Base-by-base conservation (phyloP, 2,888 invertebrate species). In the Drosophila borealis region DNA sequence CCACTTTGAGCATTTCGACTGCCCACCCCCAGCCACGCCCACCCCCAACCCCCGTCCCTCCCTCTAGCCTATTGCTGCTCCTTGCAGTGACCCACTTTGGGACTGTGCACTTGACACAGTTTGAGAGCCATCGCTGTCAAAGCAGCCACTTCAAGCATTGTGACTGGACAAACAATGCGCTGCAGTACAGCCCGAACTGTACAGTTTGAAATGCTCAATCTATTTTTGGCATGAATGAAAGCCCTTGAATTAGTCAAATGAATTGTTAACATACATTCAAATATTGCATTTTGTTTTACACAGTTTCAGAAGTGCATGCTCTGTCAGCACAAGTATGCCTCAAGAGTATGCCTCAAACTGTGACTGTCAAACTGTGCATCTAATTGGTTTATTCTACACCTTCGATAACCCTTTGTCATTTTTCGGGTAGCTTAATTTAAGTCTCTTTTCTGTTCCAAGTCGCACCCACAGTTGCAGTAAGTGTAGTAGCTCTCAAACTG, bases 41-140 rank as follows among this genome's bases (percentile, higher is more conserved):
- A 4, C 2, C 17, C 17, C 37, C 33, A 34, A 17, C 37, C 3
- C 11, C 36, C 29, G 14, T 17, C 41, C 25, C 51, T 37, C 42
- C 42, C 13, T 25, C 21, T 34, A 21, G 48, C 64, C 74, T 48
- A n/a, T n/a, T n/a, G 60, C 66, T 51, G 54, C 64, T 53, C 25
- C 64, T 61, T 41, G 51, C 56, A 62, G 41, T 84, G 84, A 84
- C 84, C 88, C 83, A 84, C 78, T 88, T 84, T 82, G 54, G 36
- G 57, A 10, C 17, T 64, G 67, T 73, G 82, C 86, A 88, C 83
- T 83, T 88, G 83, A 74, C 83, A 88, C 88, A 80, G 88, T 84
- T 88, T 75, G 78, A 82, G 74, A 86, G 86, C 67, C 83, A 80
- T 68, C 44, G 81, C 79, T 53, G 69, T 70, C 75, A 83, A 66